These are phyloP conservation scores for Enteromius trimaculatus DNA, from an alignment of 2,797 vertebrate species.

Conservation along the genomic window DNA sequence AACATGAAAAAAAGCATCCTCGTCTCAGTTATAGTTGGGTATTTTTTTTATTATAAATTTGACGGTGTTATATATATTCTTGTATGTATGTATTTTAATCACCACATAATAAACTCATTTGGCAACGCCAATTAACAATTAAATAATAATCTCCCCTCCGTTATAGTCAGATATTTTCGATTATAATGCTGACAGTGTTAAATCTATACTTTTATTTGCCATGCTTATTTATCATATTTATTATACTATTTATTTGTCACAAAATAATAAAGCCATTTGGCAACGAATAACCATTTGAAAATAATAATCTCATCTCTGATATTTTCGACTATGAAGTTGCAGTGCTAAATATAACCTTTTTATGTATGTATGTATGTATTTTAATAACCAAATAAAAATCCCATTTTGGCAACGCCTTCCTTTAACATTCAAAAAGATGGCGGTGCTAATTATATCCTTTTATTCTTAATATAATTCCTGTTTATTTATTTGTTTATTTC, in stretches of 20 bases:
- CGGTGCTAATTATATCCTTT: no score
- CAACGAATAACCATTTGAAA: neutral
- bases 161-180: neutral
- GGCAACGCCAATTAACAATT: neutral
- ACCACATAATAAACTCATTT: neutral
- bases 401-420: neutral
- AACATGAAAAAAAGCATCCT: neutral
- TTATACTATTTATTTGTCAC: neutral
- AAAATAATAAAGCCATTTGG: neutral
- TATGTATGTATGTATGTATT: neutral
- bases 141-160: neutral
- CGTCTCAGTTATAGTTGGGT: neutral
- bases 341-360: neutral
- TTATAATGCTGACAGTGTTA: neutral
- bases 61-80: neutral
- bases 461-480: neutral
- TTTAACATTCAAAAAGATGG: neutral
- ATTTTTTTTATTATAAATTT: neutral
- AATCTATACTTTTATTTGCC: neutral
- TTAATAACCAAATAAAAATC: neutral
- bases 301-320: neutral
- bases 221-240: neutral
- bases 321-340: neutral
- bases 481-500: neutral
- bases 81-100: neutral